phyloP scores from a whole-genome alignment of 2,797 vertebrate genomes.

The Macrochelys suwanniensis region DNA sequence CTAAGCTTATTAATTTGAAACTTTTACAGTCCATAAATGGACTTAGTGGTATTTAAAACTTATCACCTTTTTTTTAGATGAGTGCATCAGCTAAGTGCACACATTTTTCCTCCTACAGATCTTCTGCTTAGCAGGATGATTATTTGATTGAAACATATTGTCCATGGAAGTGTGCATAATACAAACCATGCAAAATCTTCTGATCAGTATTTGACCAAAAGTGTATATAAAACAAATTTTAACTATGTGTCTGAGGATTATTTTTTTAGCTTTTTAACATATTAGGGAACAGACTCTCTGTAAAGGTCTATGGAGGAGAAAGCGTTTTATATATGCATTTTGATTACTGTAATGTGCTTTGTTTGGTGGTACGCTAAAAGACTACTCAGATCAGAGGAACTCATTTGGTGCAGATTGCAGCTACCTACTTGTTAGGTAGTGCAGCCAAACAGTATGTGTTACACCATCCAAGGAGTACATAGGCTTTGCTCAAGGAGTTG shows the following conservation, averaged over 20 bases:
- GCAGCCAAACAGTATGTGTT: not conserved
- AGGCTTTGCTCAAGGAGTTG: not conserved
- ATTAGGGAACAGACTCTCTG: not conserved
- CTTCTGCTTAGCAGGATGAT: constrained; percentile 67
- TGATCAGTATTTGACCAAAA: constrained; percentile 23
- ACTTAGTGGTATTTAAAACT: constrained; percentile 15
- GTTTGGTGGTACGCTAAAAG: not conserved
- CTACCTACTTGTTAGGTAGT: not conserved
- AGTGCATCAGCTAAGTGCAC: constrained; percentile 39
- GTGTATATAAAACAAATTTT: not conserved
- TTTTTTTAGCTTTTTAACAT: not conserved
- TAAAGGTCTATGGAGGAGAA: not conserved
- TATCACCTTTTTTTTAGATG: constrained; percentile 12
- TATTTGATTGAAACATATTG: constrained; percentile 63
- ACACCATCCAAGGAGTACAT: not conserved
- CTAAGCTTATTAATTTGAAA: constrained; percentile 10
- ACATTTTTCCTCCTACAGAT: constrained; percentile 70
- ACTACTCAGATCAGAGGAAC: not conserved
- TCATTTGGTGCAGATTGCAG: not conserved
- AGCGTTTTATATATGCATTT: not conserved
- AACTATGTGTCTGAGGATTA: not conserved
- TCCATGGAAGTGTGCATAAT: constrained; percentile 29
- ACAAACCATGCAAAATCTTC: constrained; percentile 4
- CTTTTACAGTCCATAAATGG: constrained; percentile 55
- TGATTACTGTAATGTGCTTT: not conserved